Evolutionary conservation across 2,797 vertebrate genomes (phyloP), one percentile per base, ranked within the genome.

Genomic region (Erethizon dorsatum): DNA sequence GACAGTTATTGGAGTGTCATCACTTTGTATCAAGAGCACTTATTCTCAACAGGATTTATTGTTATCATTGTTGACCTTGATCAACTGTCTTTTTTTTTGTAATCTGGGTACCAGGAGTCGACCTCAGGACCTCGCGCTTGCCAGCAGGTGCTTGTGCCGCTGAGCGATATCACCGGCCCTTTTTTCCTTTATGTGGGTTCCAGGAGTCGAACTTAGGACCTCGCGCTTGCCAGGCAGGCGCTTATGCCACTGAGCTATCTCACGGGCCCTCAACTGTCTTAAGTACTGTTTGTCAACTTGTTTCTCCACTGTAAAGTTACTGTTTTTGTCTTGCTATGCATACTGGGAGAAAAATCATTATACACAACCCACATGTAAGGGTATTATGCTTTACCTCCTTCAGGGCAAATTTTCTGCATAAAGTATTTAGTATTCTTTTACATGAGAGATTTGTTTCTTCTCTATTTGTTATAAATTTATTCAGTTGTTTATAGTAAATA

Each of bases 401-500:
- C 52, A 91, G 63, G 24, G 20, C 56, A 95, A 20, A 63, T 37
- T 79, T 56, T 59, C 28, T 90, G 12, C 31, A 45, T 77, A 78
- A 79, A 75, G 85, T 82, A 69, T 71, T 88, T 73, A 50, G 41
- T 85, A 89, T 82, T 93, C 56, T 91, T 79, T 54, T 92, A 45
- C 56, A 75, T 12, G 56, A 80, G 31, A 79, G 5, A 47, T 78
- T 73, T 90, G 2, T 87, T 54, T 80, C n/a, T 92, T 84, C 28
- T 77, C 37, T 50, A 31, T 82, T 41, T 41, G 37, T 41, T 94
- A 65, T 41, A 79, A 50, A 91, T 75, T 45, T 95, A 45, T 78
- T 95, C 41, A 75, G 1, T 75, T 41, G 84, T 61, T 90, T 95
- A 41, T 90, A 67, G 79, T 56, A 87, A 71, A 33, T 75, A 67